Evolutionary conservation across 2,113 vertebrate species (phyloP).

Genomic region (Psophia crepitans): DNA sequence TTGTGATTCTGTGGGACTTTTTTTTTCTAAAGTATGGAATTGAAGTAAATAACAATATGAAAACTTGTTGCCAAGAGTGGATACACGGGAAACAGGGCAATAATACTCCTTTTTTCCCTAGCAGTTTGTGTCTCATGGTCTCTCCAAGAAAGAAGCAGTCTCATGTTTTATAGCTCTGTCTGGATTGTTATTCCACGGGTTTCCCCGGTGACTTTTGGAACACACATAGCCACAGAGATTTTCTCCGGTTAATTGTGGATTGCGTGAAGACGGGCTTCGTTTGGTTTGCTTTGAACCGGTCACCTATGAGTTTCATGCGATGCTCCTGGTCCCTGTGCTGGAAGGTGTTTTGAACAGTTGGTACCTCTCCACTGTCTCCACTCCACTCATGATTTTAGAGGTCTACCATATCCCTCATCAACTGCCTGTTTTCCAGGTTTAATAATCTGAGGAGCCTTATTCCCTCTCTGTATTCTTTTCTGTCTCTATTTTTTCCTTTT

Average conservation of each 20-base stretch:
- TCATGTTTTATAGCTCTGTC: background rate
- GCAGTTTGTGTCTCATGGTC: background rate
- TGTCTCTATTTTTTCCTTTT: background rate
- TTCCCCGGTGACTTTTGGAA: background rate
- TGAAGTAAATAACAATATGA: background rate
- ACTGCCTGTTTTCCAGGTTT: background rate
- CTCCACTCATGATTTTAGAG: background rate
- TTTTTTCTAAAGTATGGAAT: background rate
- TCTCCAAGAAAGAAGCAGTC: background rate
- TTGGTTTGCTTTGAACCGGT: background rate
- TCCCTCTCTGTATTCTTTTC: background rate
- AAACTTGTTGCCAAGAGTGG: background rate
- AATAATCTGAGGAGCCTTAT: background rate
- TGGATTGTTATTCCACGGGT: background rate
- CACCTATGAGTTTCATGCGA: fast-evolving
- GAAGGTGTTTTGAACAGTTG: background rate
- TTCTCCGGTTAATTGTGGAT: background rate
- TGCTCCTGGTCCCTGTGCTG: background rate
- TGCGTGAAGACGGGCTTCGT: background rate
- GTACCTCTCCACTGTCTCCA: background rate
- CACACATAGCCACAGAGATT: background rate
- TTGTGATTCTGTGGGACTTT: background rate
- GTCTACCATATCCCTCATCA: background rate
- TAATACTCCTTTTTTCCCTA: background rate
- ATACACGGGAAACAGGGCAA: background rate